A percentile compares a stretch with the other conserved stretches of the same genome.
phyloP scores from a whole-genome alignment of 2,113 vertebrate genomes.

The Rhagologus leucostigma region DNA sequence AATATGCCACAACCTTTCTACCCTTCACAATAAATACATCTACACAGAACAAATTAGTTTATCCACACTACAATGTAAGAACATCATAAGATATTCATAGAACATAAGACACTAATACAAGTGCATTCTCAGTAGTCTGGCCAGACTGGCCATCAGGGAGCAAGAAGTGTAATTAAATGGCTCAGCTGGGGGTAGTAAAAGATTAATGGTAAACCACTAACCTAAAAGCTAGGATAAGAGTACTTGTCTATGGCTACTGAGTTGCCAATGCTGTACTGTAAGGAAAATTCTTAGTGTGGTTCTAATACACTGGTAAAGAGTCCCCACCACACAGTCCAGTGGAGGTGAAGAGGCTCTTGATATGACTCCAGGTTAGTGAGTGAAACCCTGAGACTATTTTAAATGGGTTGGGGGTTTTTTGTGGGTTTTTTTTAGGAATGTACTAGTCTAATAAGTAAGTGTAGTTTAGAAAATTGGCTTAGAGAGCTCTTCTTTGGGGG shows the following conservation, averaged over 20 bases:
- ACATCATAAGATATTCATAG: background rate
- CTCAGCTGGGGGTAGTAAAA: background rate
- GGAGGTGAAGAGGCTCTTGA: background rate
- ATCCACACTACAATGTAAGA: background rate
- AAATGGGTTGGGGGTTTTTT: background rate
- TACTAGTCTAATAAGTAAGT: background rate
- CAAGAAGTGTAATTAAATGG: background rate
- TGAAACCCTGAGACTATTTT: background rate
- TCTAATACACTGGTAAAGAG: background rate
- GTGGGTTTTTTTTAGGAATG: background rate
- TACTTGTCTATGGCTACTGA: background rate
- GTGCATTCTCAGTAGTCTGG: background rate
- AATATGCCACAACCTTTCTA: background rate
- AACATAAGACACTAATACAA: background rate
- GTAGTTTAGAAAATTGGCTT: background rate
- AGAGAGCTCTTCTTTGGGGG: background rate
- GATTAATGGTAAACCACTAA: constrained; percentile 11
- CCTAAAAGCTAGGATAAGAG: background rate
- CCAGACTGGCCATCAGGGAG: background rate
- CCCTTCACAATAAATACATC: background rate
- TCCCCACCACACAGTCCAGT: background rate
- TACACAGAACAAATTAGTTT: background rate
- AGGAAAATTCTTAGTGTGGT: background rate
- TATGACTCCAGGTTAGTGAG: background rate
- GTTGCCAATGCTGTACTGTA: too few species aligned